A percentile compares a stretch with the other conserved stretches of the same genome.
Evolutionary conservation across 2,113 vertebrate species (phyloP).

Genomic region (Urocitellus parryii): DNA sequence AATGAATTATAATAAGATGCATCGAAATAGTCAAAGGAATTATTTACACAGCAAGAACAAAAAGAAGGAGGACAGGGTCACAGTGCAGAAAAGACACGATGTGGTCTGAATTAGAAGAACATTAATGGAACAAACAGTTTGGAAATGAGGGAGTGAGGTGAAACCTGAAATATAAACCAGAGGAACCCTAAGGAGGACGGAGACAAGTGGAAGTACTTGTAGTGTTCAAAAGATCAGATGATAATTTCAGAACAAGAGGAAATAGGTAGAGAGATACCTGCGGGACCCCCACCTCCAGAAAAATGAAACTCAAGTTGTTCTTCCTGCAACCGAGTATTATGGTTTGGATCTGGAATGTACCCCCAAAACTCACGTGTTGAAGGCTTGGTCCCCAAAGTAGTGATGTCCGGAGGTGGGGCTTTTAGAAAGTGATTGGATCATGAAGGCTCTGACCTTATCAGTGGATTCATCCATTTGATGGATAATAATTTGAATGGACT

Average conservation of each 20-base stretch:
- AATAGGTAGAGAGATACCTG: not conserved
- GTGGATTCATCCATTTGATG: not conserved
- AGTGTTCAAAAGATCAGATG: not conserved
- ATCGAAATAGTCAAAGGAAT: not conserved
- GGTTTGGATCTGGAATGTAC: not conserved
- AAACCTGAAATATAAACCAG: not conserved
- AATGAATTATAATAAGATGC: not conserved
- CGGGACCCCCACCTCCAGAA: not conserved
- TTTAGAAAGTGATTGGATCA: no score
- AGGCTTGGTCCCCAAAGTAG: no score
- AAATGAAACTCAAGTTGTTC: not conserved
- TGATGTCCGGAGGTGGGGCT: no score
- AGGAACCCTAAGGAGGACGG: not conserved
- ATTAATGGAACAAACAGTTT: not conserved
- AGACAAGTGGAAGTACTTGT: not conserved
- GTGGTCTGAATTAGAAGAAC: not conserved
- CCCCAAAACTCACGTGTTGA: not conserved
- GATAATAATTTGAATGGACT: not conserved
- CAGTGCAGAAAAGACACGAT: not conserved
- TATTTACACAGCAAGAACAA: not conserved
- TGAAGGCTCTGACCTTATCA: no score
- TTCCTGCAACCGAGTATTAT: not conserved
- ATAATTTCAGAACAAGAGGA: not conserved
- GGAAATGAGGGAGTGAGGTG: not conserved
- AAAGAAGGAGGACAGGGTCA: conserved; percentile 34